These are phyloP conservation scores for Lamproptera curius DNA, from an alignment of 2,888 invertebrate species.

Conservation along the genomic window DNA sequence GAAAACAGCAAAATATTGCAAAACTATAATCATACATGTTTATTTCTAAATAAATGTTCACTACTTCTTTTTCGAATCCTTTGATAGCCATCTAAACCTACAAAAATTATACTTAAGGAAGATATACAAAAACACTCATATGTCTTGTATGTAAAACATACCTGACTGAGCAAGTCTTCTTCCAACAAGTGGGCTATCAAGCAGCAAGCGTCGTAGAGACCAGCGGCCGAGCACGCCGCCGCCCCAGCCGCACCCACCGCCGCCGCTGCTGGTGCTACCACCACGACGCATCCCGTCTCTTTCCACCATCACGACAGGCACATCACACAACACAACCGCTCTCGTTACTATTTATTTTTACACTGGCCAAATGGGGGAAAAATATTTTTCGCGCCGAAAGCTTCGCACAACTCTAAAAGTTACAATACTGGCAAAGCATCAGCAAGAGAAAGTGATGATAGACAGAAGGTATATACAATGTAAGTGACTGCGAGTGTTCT, in stretches of 20 bases:
- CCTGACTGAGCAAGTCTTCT: slow-evolving; percentile 78
- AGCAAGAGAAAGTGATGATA: slow-evolving; percentile 67
- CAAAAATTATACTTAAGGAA: too few relatives aligned
- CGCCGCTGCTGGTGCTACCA: slow-evolving; percentile 36
- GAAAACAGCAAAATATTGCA: too few relatives aligned
- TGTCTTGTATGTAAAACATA: too few relatives aligned
- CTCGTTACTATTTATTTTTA: slow-evolving; percentile 37
- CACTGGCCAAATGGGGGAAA: slow-evolving; percentile 52
- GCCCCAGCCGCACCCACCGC: slow-evolving; percentile 64
- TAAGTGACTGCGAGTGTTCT: slow-evolving; percentile 37
- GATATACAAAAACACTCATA: too few relatives aligned
- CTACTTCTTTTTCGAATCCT: too few relatives aligned
- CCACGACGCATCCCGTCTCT: slow-evolving; percentile 66
- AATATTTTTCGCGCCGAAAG: slow-evolving; percentile 36
- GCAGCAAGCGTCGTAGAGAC: slow-evolving; percentile 83
- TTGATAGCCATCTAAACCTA: too few relatives aligned
- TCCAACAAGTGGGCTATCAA: slow-evolving; percentile 84
- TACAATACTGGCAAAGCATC: slow-evolving; percentile 57
- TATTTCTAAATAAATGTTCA: too few relatives aligned
- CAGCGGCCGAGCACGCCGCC: slow-evolving; percentile 76
- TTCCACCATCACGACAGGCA: slow-evolving; percentile 64
- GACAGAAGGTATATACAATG: slow-evolving; percentile 43
- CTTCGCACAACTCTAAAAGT: slow-evolving; percentile 59
- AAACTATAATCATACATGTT: too few relatives aligned
- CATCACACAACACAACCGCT: slow-evolving; percentile 45